These are phyloP conservation scores for Nerophis lumbriciformis DNA, from an alignment of 2,113 vertebrate species.

Conservation along the genomic window DNA sequence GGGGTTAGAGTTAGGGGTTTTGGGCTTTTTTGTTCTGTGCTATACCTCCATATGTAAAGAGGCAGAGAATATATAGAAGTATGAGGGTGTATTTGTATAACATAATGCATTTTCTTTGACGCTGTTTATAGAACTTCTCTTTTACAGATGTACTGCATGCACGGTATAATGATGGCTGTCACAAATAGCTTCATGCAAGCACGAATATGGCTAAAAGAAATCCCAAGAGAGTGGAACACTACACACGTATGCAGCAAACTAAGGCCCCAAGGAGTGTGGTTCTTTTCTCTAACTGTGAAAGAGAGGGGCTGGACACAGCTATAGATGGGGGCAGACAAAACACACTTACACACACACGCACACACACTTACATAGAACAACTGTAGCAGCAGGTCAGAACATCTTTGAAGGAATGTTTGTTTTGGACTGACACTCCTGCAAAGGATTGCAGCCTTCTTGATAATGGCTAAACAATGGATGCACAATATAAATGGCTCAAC, in stretches of 20 bases:
- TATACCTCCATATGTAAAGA: too few species aligned
- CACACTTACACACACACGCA: slow-evolving; percentile 35
- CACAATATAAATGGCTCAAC: not conserved
- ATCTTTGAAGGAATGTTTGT: slow-evolving; percentile 43
- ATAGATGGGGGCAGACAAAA: slow-evolving; percentile 64
- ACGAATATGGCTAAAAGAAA: slow-evolving; percentile 25
- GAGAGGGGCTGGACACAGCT: slow-evolving; percentile 62
- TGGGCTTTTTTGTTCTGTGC: too few species aligned
- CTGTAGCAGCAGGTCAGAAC: slow-evolving; percentile 35
- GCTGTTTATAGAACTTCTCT: not conserved
- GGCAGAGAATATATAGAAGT: not conserved
- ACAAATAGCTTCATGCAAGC: slow-evolving; percentile 1
- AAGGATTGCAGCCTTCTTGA: slow-evolving; percentile 30
- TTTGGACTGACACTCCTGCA: slow-evolving; percentile 28
- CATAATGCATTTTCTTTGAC: not conserved
- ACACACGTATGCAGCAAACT: slow-evolving; percentile 36
- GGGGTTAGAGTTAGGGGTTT: too few species aligned
- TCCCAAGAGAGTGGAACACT: slow-evolving; percentile 42
- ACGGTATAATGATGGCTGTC: not conserved
- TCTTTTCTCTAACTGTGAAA: slow-evolving; percentile 63
- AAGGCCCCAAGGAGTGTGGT: slow-evolving; percentile 60
- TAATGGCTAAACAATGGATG: not conserved
- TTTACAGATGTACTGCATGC: not conserved
- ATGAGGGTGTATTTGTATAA: not conserved
- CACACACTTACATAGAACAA: slow-evolving; percentile 7